phyloP scores from a whole-genome alignment of 23 tunicate genomes.

The Phallusia fumigata region DNA sequence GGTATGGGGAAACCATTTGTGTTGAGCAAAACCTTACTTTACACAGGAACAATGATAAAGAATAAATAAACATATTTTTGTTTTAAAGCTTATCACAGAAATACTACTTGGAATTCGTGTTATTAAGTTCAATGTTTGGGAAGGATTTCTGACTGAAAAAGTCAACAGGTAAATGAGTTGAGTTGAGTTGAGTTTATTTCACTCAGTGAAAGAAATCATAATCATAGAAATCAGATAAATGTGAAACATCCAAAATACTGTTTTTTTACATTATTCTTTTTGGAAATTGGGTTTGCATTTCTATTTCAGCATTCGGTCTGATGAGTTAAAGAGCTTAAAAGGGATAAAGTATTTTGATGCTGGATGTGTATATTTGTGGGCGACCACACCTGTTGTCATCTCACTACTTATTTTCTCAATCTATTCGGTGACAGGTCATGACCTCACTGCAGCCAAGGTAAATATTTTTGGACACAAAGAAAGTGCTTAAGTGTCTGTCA shows the following conservation, averaged over 20 bases:
- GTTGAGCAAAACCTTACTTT: no score
- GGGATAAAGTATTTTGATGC: conserved; percentile 98
- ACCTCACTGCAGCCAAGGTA: conserved; percentile 88
- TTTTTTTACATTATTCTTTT: no score
- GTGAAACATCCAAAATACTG: no score
- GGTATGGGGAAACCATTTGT: conserved; percentile 16
- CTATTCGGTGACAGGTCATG: conserved; percentile 67
- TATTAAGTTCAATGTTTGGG: conserved; percentile 88
- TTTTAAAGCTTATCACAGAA: conserved; percentile 79
- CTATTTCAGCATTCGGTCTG: conserved; percentile 45
- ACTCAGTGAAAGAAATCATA: no score
- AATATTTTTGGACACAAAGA: neutral
- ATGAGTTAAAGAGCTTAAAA: conserved; percentile 66
- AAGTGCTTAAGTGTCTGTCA: no score
- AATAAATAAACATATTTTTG: no score
- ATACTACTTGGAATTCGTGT: conserved; percentile 73
- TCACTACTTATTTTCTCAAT: conserved; percentile 85
- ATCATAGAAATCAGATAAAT: no score
- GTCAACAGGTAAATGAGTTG: conserved; percentile 43
- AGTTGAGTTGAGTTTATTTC: no score
- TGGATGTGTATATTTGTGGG: conserved; percentile 98
- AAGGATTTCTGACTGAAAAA: conserved; percentile 48
- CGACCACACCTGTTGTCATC: conserved; percentile 91
- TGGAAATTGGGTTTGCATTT: neutral
- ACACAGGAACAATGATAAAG: no score